Base-by-base conservation (phyloP, 2,113 vertebrate species). In the Nibea coibor region DNA sequence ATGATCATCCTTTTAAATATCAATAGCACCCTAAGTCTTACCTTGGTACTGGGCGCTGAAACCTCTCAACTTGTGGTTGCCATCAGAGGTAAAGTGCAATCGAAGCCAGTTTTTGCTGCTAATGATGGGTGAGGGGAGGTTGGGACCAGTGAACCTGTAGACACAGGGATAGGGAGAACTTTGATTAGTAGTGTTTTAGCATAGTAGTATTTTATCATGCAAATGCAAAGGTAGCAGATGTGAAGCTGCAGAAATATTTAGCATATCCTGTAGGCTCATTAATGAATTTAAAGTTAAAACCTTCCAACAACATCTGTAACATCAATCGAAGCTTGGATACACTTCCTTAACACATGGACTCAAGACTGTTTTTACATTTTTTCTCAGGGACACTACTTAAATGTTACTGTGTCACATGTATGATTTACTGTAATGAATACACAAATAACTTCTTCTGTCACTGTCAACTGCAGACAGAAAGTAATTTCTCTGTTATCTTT, bases 11-110 rank as follows among this genome's bases (percentile, higher is more conserved):
- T 4, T 75, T 75, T 31, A n/a, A 59, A 67, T 20, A 58, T 72
- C 1, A 39, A 28, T 35, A 5, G 1, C 15, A 59, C 4, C 50
- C 3, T 64, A 54, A 0, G 1, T 78, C 80, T 94, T 91, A 99
- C 98, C 98, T 97, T 99, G 98, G 58, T 99, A 99, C 64, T 99
- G 98, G 39, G 97, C 97, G 0, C 97, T 99, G 95, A 99, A 99
- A 50, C 98, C 98, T 4, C 96, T 97, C 87, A 98, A 94, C 81
- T 96, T 94, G 95, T 99, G 97, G 95, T 99, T 99, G 73, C 98
- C 96, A 0, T 99, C 98, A 0, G 97, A 97, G 0, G 96, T 98
- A 87, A 99, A 99, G 93, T 99, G 98, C 48, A 99, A 96, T 19
- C 97, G 90, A 24, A 99, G 96, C 98, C 98, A 99, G 15, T 99